Conservation (phyloP, 64 coral and sea anemone genomes). For the Montipora efflorescens region DNA sequence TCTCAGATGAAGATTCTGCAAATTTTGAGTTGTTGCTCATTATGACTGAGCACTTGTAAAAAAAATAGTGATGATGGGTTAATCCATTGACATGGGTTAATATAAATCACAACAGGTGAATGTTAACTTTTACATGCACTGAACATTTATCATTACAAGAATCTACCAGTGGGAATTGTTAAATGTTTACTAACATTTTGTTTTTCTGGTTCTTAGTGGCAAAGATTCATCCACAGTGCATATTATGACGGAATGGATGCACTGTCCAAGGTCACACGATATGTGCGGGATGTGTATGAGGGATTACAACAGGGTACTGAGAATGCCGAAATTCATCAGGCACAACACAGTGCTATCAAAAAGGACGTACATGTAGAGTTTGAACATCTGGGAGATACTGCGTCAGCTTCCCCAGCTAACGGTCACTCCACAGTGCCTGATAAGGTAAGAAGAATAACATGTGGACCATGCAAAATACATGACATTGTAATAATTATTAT, state of each 20-base stretch:
- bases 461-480: too few species aligned
- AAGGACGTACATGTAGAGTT: constrained; percentile 71
- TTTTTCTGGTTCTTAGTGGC: not conserved
- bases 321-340: not conserved
- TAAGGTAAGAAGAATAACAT: constrained; percentile 35
- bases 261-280: constrained; percentile 91
- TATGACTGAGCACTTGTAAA: too few species aligned
- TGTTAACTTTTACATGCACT: too few species aligned
- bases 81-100: too few species aligned
- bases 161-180: too few species aligned
- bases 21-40: too few species aligned
- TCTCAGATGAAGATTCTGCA: too few species aligned
- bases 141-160: too few species aligned
- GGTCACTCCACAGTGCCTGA: constrained; percentile 42
- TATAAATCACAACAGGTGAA: too few species aligned
- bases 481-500: too few species aligned
- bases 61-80: too few species aligned
- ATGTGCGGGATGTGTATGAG: constrained; percentile 85
- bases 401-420: not conserved
- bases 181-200: not conserved
- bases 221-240: constrained; percentile 86
- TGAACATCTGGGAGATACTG: constrained; percentile 79
- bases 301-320: constrained; percentile 64
- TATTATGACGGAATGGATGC: constrained; percentile 97
- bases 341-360: not conserved